Evolutionary conservation across 2,888 invertebrate genomes (phyloP), one percentile per base, ranked within the genome.

Genomic region (Hypomecis atomaria): DNA sequence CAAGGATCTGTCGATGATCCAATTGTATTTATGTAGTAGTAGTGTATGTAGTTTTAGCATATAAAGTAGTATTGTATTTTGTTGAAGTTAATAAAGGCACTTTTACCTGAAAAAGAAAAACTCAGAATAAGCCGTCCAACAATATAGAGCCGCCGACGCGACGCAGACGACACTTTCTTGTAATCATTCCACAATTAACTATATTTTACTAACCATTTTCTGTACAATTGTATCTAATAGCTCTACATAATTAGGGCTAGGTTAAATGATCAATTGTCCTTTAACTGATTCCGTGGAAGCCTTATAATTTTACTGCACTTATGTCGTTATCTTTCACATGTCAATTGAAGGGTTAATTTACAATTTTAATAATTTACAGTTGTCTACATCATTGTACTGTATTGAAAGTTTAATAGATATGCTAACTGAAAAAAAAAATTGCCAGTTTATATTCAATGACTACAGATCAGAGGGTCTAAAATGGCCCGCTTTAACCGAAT

Each of bases 131-230:
- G 5, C 1, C 33, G 53, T 38, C 64, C 64, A 34, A 63, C 58
- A 62, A 63, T 65, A 62, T 36, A 3, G 9, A 54, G 44, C 11
- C 11, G 11, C 11, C 49, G n/a, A 11, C 53, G 54, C 59, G 54
- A 68, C 48, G 52, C 53, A 59, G 52, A 70, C 64, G 67, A 69
- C 70, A 70, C 70, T 67, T 69, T 68, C 70, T 70, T 71, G 65
- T 68, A 65, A 70, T 71, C 67, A 65, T 44, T 54, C 47, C 33
- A 61, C 68, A 64, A 64, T 64, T 64, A 64, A 54, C 58, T 62
- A 23, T 23, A 23, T 11, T 54, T 58, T 58, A 44, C 45, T 13
- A 56, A 62, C 62, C 65, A 55, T 56, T 60, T 61, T 47, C 66
- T 48, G 58, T 59, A 58, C 68, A 65, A 60, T 53, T 53, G 61